Evolutionary conservation across 2,888 invertebrate genomes (phyloP).

Genomic region (Himalopsyche tibetana): DNA sequence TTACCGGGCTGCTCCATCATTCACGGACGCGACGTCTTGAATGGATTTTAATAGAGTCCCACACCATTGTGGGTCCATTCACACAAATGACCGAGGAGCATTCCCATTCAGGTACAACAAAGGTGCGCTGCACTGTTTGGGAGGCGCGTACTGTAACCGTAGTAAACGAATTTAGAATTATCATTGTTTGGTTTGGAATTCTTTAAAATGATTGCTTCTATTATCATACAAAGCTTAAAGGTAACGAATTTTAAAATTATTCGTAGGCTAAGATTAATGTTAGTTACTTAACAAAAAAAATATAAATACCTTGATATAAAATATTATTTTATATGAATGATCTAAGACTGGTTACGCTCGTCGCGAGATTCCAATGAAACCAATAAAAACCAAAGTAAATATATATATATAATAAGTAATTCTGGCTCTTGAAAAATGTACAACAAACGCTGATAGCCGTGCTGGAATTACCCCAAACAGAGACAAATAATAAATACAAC

Average conservation of each 20-base stretch:
- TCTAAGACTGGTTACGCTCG: no score
- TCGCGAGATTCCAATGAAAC: no score
- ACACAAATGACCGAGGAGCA: conserved; percentile 49
- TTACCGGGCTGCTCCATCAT: conserved; percentile 64
- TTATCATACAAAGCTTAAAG: background rate
- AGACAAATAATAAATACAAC: no score
- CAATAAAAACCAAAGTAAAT: no score
- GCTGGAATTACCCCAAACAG: no score
- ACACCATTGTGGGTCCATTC: conserved; percentile 58
- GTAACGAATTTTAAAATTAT: background rate
- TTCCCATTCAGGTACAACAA: conserved; percentile 58
- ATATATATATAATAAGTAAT: no score
- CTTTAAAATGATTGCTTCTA: conserved; percentile 26
- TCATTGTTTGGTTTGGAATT: background rate
- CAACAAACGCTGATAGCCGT: no score
- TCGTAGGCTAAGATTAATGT: no score
- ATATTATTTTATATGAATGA: no score
- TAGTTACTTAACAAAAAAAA: no score
- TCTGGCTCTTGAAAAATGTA: no score
- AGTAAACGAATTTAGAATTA: conserved; percentile 20
- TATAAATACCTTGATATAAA: no score
- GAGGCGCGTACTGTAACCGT: conserved; percentile 30
- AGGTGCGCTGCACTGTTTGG: conserved; percentile 53
- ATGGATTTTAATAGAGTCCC: conserved; percentile 65
- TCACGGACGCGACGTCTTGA: conserved; percentile 56